A percentile compares a stretch with the other conserved stretches of the same genome.
Conservation (phyloP, 2,888 invertebrate genomes). For the Pristionchus japonicus region DNA sequence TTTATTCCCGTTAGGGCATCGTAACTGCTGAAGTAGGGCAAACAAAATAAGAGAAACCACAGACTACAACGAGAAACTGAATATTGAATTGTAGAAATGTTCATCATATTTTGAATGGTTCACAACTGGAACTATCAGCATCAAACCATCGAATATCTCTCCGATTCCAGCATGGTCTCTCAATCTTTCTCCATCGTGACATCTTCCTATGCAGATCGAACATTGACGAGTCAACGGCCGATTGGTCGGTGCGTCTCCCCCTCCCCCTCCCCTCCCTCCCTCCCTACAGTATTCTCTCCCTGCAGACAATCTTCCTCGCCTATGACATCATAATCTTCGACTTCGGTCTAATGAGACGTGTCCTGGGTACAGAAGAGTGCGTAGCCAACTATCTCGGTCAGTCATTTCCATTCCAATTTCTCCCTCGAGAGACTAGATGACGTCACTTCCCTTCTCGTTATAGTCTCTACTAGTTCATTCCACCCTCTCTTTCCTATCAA, state of each 20-base stretch:
- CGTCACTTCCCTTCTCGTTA: constrained; percentile 54
- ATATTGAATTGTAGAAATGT: too few species aligned
- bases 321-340: constrained; percentile 75
- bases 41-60: background rate
- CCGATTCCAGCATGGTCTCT: constrained; percentile 29
- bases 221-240: constrained; percentile 22
- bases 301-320: constrained; percentile 60
- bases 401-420: constrained; percentile 51
- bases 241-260: background rate
- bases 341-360: constrained; percentile 73
- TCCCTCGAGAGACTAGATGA: constrained; percentile 53
- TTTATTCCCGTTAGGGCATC: background rate
- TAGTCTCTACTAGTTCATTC: background rate
- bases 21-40: background rate
- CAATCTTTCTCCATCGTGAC: constrained; percentile 35
- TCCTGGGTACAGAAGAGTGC: constrained; percentile 74
- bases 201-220: constrained; percentile 44
- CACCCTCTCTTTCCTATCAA: background rate
- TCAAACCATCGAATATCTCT: background rate
- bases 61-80: too few species aligned
- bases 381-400: constrained; percentile 74
- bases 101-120: too few species aligned
- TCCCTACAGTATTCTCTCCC: background rate
- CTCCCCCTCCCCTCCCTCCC: background rate
- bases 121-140: too few species aligned